These are phyloP conservation scores for Zaprionus camerounensis DNA, from an alignment of 1,140 invertebrate genomes.

Conservation along the genomic window DNA sequence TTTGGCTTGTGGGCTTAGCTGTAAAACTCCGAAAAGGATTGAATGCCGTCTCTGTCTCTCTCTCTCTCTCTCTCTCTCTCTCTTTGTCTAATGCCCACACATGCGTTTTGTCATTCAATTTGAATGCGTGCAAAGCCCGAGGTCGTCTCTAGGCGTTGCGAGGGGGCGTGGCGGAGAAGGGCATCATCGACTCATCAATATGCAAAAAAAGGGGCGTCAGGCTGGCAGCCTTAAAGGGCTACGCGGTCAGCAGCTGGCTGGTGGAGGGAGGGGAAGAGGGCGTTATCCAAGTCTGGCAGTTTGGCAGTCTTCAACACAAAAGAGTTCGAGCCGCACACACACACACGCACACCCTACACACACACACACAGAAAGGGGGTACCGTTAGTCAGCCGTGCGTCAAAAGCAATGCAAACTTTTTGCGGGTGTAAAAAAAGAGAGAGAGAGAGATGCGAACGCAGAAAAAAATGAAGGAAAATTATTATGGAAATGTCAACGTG, in stretches of 20 bases:
- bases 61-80: background rate
- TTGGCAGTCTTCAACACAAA: constrained; percentile 30
- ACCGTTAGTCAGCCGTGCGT: constrained; percentile 71
- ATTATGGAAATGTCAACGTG: constrained; percentile 82
- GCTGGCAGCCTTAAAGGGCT: constrained; percentile 4
- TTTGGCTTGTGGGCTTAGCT: constrained; percentile 72
- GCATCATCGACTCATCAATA: constrained; percentile 69
- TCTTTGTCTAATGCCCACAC: constrained; percentile 52
- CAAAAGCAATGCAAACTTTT: constrained; percentile 80
- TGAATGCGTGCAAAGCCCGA: constrained; percentile 50
- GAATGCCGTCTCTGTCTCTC: constrained; percentile 12
- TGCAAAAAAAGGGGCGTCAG: constrained; percentile 58
- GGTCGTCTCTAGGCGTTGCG: constrained; percentile 14
- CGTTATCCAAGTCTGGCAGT: constrained; percentile 9
- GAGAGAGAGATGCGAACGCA: constrained; percentile 21
- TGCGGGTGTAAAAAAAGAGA: constrained; percentile 38
- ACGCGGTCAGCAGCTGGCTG: constrained; percentile 9
- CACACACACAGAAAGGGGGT: constrained; percentile 2
- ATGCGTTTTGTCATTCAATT: constrained; percentile 81
- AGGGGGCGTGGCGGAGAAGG: constrained; percentile 2
- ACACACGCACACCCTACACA: background rate
- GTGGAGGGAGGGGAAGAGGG: background rate
- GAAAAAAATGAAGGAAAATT: constrained; percentile 69
- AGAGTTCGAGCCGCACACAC: constrained; percentile 23
- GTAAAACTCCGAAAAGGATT: constrained; percentile 38